Base-by-base conservation (phyloP, 92 coral and sea anemone species). In the Bergia puertoricense region DNA sequence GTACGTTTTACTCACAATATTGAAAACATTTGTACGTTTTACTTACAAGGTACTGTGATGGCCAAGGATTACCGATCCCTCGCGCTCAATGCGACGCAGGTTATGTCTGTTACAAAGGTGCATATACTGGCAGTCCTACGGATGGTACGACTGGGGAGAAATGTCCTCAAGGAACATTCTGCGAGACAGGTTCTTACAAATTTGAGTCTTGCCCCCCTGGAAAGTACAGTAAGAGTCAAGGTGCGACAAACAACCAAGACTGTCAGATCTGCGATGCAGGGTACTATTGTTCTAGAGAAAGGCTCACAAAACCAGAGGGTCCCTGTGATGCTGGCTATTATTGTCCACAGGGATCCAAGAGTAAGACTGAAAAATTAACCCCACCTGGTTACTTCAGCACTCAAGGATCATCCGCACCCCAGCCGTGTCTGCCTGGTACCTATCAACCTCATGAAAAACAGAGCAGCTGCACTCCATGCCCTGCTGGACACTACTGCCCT, bases 41-140 rank as follows among this genome's bases (percentile, higher is more conserved):
- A 16, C 6, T 41, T 59, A 1, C 16, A 20, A 96, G 99, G 99
- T 96, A 96, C 88, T 96, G 99, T 86, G 99, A 96, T 77, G 99
- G 96, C 6, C 99, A 93, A 86, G 99, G 99, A 45, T 91, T 96
- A 48, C 96, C 99, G 15, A 92, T 94, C 44, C 96, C 99, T 14
- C 91, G 99, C 68, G 99, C 94, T 43, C 99, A 93, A 89, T 96
- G 99, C 66, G 98, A 92, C 65, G 95, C 99, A 7, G 99, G 99
- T 10, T 96, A 95, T 82, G 94, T 96, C 7, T 96, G 99, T 82
- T 91, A 89, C 82, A 91, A 93, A 48, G 95, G 99, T 22, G 99
- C 99, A n/a, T 96, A 96, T 82, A 96, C 96, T 36, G 93, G 93
- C 43, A 93, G 96, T 3, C 99, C 99, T 9, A 95, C 92, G n/a